Conservation (phyloP, 2,888 invertebrate genomes). For the Mesorhabditis sp. region DNA sequence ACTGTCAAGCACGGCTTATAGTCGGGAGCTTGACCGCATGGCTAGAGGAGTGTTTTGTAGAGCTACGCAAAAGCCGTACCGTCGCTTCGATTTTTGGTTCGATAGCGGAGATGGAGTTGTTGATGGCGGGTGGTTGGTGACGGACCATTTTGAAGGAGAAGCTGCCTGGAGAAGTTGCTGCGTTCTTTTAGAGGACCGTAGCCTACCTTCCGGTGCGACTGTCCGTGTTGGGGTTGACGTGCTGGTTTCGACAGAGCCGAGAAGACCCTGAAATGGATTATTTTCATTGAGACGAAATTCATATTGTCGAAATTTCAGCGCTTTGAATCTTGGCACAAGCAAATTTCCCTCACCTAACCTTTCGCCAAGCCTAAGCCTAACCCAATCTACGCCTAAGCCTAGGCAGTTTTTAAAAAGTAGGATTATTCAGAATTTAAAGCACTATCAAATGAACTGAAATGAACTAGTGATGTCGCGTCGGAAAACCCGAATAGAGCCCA, state of each 20-base stretch:
- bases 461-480: too few species aligned
- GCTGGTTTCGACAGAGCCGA: not conserved
- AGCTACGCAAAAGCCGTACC: not conserved
- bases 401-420: too few species aligned
- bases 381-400: too few species aligned
- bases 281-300: too few species aligned
- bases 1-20: slow-evolving; percentile 46
- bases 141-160: not conserved
- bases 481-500: too few species aligned
- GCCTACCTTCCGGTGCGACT: not conserved
- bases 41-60: not conserved
- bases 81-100: too few species aligned
- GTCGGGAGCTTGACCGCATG: slow-evolving; percentile 47
- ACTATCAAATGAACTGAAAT: too few species aligned
- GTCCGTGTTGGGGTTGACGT: not conserved
- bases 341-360: too few species aligned
- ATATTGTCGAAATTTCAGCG: too few species aligned
- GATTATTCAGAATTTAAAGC: too few species aligned
- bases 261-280: not conserved
- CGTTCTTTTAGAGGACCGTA: not conserved
- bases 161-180: not conserved
- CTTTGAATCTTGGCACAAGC: too few species aligned
- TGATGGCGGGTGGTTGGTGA: not conserved
- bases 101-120: not conserved
- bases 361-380: too few species aligned